Evolutionary conservation across 1,140 invertebrate genomes (phyloP).

Genomic region (Ceratosolen solmsi): DNA sequence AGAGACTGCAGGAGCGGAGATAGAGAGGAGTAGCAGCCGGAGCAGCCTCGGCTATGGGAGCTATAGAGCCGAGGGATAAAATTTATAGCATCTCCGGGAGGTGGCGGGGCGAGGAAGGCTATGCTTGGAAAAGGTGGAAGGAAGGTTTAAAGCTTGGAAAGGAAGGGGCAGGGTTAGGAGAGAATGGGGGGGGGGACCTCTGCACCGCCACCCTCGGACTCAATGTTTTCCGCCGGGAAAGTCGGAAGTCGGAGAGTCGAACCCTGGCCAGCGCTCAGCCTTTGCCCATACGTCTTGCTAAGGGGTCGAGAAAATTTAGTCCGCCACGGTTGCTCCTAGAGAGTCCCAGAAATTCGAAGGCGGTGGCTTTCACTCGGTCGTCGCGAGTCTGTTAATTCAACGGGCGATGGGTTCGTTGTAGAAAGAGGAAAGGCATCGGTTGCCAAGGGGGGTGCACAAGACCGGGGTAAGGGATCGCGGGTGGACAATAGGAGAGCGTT

Average conservation of each 20-base stretch:
- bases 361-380: background rate
- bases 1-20: conserved; percentile 35
- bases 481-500: conserved; percentile 68
- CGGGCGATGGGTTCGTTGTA: background rate
- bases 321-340: conserved; percentile 20
- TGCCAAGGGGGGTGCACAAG: background rate
- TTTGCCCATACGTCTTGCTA: conserved; percentile 71
- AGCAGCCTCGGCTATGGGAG: conserved; percentile 38
- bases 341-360: background rate
- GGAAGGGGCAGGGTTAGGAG: conserved; percentile 1
- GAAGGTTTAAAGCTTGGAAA: conserved; percentile 35
- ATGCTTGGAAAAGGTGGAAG: conserved; percentile 54
- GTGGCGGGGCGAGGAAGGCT: background rate
- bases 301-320: conserved; percentile 69
- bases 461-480: background rate
- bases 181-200: conserved; percentile 56
- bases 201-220: conserved; percentile 65
- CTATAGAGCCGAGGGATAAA: conserved; percentile 53
- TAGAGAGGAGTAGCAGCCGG: conserved; percentile 49
- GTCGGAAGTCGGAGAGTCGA: conserved; percentile 69
- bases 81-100: conserved; percentile 73
- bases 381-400: background rate
- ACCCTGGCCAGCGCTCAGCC: conserved; percentile 70
- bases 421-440: background rate
- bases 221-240: conserved; percentile 73